Conservation (phyloP, 2,888 invertebrate genomes). For the Adineta ricciae region DNA sequence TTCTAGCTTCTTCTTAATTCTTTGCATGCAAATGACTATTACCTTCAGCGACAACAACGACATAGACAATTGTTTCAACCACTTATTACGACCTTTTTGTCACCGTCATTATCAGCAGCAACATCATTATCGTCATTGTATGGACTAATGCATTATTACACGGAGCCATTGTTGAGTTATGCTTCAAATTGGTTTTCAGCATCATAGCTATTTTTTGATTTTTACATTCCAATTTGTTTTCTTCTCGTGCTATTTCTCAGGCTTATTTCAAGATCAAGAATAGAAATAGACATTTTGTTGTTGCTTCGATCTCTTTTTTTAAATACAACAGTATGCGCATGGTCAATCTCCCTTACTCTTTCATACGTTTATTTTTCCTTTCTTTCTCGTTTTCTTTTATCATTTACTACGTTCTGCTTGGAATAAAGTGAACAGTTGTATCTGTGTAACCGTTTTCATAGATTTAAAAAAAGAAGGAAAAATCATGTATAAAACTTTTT, state of each 20-base stretch:
- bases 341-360: not conserved
- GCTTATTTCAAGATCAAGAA: not conserved
- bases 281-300: not conserved
- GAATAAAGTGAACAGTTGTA: not conserved
- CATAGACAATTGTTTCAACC: not conserved
- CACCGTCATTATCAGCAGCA: too few relatives aligned
- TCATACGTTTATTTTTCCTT: not conserved
- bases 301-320: not conserved
- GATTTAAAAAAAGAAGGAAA: not conserved
- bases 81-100: too few relatives aligned
- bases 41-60: not conserved
- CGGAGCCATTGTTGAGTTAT: not conserved
- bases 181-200: not conserved
- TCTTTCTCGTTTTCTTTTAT: not conserved
- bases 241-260: not conserved
- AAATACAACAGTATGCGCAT: not conserved
- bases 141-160: not conserved
- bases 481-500: not conserved
- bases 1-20: not conserved
- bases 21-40: not conserved
- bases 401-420: not conserved
- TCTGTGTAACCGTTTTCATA: not conserved
- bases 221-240: not conserved
- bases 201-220: not conserved
- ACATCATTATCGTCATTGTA: too few relatives aligned